These are phyloP conservation scores for Acridotheres tristis DNA, from an alignment of 2,797 vertebrate genomes.

Conservation along the genomic window DNA sequence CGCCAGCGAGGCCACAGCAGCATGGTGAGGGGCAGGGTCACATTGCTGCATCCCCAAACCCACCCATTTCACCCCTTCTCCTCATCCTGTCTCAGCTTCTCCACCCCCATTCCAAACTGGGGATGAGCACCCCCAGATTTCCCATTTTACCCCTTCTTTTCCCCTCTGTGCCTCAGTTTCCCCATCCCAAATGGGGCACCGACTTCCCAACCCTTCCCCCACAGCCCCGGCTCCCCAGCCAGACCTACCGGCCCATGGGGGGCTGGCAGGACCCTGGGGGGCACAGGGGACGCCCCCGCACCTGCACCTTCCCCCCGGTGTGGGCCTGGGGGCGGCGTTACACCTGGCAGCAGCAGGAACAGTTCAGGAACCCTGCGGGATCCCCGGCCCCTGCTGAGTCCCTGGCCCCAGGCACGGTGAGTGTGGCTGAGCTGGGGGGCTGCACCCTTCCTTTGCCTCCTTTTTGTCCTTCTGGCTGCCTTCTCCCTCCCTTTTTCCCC, in stretches of 20 bases:
- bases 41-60: rapidly evolving
- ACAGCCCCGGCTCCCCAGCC: conserved; percentile 50
- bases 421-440: background rate
- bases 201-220: background rate
- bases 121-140: background rate
- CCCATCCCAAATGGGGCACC: rapidly evolving
- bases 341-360: conserved; percentile 74
- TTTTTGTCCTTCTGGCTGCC: rapidly evolving
- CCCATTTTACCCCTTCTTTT: background rate
- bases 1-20: conserved; percentile 80
- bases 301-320: conserved; percentile 71
- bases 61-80: background rate
- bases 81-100: background rate
- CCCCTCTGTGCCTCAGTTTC: background rate
- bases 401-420: background rate
- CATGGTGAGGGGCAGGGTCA: conserved; percentile 64
- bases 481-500: background rate
- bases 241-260: conserved; percentile 68
- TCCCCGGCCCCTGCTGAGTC: background rate
- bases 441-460: background rate
- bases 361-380: conserved; percentile 82
- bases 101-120: no score
- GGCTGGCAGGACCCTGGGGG: conserved; percentile 74
- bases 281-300: rapidly evolving
- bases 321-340: conserved; percentile 93